Evolutionary conservation across 2,888 invertebrate species (phyloP).

Genomic region (Tetanocera ferruginea): DNA sequence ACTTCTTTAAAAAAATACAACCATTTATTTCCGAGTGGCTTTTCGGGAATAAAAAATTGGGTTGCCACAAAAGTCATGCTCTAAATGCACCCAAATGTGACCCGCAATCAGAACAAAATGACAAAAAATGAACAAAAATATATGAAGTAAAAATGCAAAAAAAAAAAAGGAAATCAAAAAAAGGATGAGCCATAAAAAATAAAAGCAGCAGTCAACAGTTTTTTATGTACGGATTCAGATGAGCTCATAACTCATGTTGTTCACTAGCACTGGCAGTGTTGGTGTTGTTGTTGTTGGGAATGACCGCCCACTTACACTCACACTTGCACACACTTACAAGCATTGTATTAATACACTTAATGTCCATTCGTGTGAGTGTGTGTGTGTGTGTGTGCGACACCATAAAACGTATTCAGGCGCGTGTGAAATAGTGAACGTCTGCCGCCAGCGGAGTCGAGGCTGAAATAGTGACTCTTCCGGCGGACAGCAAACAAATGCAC

Average conservation of each 20-base stretch:
- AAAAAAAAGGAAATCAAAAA: background rate
- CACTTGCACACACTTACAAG: background rate
- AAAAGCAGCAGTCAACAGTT: background rate
- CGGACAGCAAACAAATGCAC: slow-evolving; percentile 24
- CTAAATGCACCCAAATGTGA: slow-evolving; percentile 16
- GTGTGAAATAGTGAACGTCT: slow-evolving; percentile 15
- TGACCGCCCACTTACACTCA: background rate
- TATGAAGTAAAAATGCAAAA: background rate
- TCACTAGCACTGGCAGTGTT: too few species aligned
- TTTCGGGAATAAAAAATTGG: background rate
- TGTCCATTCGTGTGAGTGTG: background rate
- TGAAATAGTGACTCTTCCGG: slow-evolving; percentile 32
- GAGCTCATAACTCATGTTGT: too few species aligned
- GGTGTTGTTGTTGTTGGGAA: background rate
- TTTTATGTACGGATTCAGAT: background rate
- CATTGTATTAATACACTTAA: background rate
- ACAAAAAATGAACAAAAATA: background rate
- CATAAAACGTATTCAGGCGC: slow-evolving; percentile 17
- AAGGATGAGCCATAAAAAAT: too few species aligned
- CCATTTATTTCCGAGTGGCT: background rate
- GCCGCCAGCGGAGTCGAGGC: slow-evolving; percentile 5
- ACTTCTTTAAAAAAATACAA: background rate
- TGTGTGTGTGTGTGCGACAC: slow-evolving; percentile 16
- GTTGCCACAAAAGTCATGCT: slow-evolving; percentile 17
- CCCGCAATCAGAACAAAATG: slow-evolving; percentile 9